Evolutionary conservation across 92 coral and sea anemone genomes (phyloP), one percentile per base, ranked within the genome.

Genomic region (Diadumene lineata): DNA sequence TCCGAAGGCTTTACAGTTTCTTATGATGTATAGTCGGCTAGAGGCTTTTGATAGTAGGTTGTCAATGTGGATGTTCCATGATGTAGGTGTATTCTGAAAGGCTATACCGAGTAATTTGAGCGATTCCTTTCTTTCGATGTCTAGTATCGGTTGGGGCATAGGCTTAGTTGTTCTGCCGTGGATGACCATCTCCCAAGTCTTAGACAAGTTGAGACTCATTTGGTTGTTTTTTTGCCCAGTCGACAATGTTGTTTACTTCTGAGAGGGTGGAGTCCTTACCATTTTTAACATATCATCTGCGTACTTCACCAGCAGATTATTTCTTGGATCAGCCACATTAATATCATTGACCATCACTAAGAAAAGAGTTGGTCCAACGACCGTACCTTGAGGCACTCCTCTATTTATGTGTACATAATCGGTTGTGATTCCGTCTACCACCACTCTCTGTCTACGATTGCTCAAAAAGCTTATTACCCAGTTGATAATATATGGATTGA

Each of bases 321-420:
- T 26, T 11, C n/a, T 26, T 56, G 63, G 33, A 28, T 44, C 17
- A 17, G 51, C 51, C 9, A 17, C 17, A 44, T 9, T 44, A 28
- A 66, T 76, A 34, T 76, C 81, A 26, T 76, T 76, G 27, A 76
- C 60, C 76, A 76, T 76, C 16, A 74, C 7, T 7, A 57, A 74
- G 50, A 74, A 67, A 29, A 76, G 27, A 25, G 65, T 23, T 9
- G 81, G 81, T 10, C 81, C 81, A 15, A 76, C 24, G 22, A 66
- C 81, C 15, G 76, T 67, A 19, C 81, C 81, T 27, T 76, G 81
- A 22, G 81, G 81, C 30, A 76, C 81, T 38, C 81, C 81, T 48
- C 57, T 76, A 55, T 76, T 76, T 30, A 76, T 76, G 26, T 44
- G 24, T 23, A 76, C 81, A 23, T 17, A 23, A 11, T 58, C 65